phyloP scores from a whole-genome alignment of 2,888 invertebrate genomes.

The Macaria notata region DNA sequence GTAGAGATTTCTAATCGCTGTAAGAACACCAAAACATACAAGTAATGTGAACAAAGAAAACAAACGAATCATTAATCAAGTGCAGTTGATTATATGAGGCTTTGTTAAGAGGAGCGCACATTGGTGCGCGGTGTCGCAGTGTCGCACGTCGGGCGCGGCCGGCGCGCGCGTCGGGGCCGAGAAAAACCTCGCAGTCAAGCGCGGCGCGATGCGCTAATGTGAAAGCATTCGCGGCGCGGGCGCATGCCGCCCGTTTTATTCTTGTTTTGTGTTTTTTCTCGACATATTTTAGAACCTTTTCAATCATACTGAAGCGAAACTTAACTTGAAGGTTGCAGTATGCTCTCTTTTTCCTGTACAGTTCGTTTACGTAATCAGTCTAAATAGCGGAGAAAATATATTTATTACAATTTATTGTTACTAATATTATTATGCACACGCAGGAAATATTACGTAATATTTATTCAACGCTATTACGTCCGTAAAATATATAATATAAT shows the following conservation, averaged over 20 bases:
- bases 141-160: conserved; percentile 10
- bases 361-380: too few relatives aligned
- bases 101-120: conserved; percentile 5
- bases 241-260: conserved; percentile 5
- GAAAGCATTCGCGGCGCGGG: conserved; percentile 25
- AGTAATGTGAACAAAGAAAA: conserved; percentile 13
- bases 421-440: too few relatives aligned
- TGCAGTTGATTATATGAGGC: not conserved
- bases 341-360: too few relatives aligned
- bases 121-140: not conserved
- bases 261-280: conserved; percentile 6
- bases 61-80: conserved; percentile 17
- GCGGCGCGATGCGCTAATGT: conserved; percentile 19
- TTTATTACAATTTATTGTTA: too few relatives aligned
- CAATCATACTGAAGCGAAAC: too few relatives aligned
- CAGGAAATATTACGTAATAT: too few relatives aligned
- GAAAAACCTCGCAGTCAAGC: conserved; percentile 10
- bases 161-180: conserved; percentile 2
- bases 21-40: not conserved
- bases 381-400: too few relatives aligned
- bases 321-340: too few relatives aligned
- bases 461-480: too few relatives aligned
- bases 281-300: too few relatives aligned
- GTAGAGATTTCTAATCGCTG: conserved; percentile 7
- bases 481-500: too few relatives aligned